Percentiles rank a stretch among this genome's conserved stretches.
phyloP scores from a whole-genome alignment of 2,113 vertebrate genomes.

The Onychostruthus taczanowskii region DNA sequence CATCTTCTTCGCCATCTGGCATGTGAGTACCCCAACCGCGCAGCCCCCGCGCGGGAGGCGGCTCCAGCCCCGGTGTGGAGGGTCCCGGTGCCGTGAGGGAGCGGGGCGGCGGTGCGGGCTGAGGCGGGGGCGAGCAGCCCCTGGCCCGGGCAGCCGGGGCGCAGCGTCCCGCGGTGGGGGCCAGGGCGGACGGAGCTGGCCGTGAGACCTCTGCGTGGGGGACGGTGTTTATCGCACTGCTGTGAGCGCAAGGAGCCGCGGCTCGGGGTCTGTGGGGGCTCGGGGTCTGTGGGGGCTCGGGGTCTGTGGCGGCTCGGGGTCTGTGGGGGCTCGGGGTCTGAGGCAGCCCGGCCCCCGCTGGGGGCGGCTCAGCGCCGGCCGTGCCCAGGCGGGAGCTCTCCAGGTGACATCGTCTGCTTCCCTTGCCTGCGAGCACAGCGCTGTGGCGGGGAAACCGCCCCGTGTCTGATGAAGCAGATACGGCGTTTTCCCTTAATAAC shows the following conservation, averaged over 20 bases:
- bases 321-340: too few relatives aligned
- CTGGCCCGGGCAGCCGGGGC: background rate
- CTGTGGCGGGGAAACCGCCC: background rate
- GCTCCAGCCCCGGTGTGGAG: too few relatives aligned
- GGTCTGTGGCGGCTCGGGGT: background rate
- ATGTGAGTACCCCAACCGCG: background rate
- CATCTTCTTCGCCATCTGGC: background rate
- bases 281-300: rapidly evolving
- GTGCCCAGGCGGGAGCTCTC: rapidly evolving
- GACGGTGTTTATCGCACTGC: rapidly evolving
- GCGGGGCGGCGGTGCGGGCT: background rate
- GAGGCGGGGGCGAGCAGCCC: background rate
- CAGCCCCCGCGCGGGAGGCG: too few relatives aligned
- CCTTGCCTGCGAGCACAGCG: rapidly evolving
- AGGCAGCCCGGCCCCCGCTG: background rate
- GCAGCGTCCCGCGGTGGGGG: background rate
- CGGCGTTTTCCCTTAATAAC: background rate
- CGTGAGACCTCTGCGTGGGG: background rate
- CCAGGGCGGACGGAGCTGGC: background rate
- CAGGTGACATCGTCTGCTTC: rapidly evolving
- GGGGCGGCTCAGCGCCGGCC: rapidly evolving
- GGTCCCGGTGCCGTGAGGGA: background rate
- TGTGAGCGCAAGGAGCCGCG: rapidly evolving
- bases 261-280: rapidly evolving
- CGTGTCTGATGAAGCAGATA: rapidly evolving